These are phyloP conservation scores for Pelodytes ibericus DNA, from an alignment of 2,797 vertebrate species.

Conservation along the genomic window DNA sequence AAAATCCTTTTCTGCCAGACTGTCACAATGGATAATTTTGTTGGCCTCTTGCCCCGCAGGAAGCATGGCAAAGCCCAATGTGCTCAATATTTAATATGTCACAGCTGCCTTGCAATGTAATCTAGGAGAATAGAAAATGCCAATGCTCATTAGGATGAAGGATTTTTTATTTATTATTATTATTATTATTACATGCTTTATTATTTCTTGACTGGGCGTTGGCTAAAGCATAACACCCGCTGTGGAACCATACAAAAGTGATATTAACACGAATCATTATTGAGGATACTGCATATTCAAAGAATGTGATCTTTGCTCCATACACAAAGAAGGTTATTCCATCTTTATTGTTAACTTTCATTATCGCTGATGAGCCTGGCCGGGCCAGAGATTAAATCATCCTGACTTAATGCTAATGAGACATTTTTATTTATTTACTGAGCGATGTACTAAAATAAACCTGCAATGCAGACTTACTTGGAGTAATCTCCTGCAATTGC, in stretches of 20 bases:
- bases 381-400: slow-evolving; percentile 50
- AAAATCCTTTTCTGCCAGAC: slow-evolving; percentile 37
- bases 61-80: slow-evolving; percentile 48
- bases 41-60: slow-evolving; percentile 38
- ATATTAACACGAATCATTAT: slow-evolving; percentile 31
- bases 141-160: slow-evolving; percentile 58
- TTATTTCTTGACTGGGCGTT: slow-evolving; percentile 46
- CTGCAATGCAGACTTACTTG: slow-evolving; percentile 40
- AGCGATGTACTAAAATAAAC: slow-evolving; percentile 41
- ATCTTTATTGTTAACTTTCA: slow-evolving; percentile 33
- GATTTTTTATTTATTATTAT: no score
- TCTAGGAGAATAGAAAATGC: slow-evolving; percentile 58
- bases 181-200: slow-evolving; percentile 47
- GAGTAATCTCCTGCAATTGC: slow-evolving; percentile 52
- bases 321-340: slow-evolving; percentile 23
- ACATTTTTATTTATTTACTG: slow-evolving; percentile 54
- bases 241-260: slow-evolving; percentile 34
- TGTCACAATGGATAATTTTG: slow-evolving; percentile 37
- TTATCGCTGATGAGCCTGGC: slow-evolving; percentile 37
- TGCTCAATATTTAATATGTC: slow-evolving; percentile 55
- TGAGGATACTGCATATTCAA: slow-evolving; percentile 1
- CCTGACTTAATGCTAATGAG: slow-evolving; percentile 45
- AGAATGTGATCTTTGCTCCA: background rate
- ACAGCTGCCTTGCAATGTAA: slow-evolving; percentile 59
- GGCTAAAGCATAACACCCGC: slow-evolving; percentile 38